Percentiles rank a stretch among this genome's conserved stretches.
These are phyloP conservation scores for Drosophila pseudotakahashii DNA, from an alignment of 2,888 invertebrate species.

Conservation along the genomic window DNA sequence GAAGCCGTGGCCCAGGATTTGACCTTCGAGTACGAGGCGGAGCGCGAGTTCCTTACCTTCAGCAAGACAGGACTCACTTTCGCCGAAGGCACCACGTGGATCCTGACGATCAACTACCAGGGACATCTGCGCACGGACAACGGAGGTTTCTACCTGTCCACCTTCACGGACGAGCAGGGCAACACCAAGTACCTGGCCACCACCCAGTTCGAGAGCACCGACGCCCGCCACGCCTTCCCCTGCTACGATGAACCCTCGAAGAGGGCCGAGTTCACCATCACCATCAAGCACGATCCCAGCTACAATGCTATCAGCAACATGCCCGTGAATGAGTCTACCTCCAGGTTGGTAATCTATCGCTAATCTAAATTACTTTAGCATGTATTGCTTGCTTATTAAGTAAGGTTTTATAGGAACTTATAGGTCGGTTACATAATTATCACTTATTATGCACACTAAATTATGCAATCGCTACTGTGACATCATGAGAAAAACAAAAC, in stretches of 20 bases:
- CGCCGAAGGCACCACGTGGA: slow-evolving; percentile 83
- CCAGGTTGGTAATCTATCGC: slow-evolving; percentile 41
- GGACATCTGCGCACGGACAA: slow-evolving; percentile 87
- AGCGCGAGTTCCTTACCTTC: slow-evolving; percentile 76
- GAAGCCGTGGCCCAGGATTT: slow-evolving; percentile 23
- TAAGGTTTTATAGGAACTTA: neutral
- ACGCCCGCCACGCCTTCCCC: slow-evolving; percentile 89
- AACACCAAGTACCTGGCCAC: slow-evolving; percentile 85
- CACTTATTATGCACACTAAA: neutral
- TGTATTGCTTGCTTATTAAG: too few species aligned
- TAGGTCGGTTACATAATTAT: neutral
- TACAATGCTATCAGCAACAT: slow-evolving; percentile 84
- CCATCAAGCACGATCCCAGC: slow-evolving; percentile 71
- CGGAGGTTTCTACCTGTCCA: slow-evolving; percentile 88
- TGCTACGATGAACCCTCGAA: slow-evolving; percentile 89
- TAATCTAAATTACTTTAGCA: neutral
- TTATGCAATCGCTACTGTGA: neutral
- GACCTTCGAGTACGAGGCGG: slow-evolving; percentile 34
- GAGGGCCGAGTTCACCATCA: slow-evolving; percentile 87
- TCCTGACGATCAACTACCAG: slow-evolving; percentile 86
- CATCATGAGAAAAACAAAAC: neutral
- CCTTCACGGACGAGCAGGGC: slow-evolving; percentile 82
- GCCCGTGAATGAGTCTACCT: slow-evolving; percentile 79
- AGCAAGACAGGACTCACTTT: slow-evolving; percentile 44
- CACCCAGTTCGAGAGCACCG: slow-evolving; percentile 89